These are phyloP conservation scores for Hoplostethus atlanticus DNA, from an alignment of 2,797 vertebrate genomes.

Conservation along the genomic window DNA sequence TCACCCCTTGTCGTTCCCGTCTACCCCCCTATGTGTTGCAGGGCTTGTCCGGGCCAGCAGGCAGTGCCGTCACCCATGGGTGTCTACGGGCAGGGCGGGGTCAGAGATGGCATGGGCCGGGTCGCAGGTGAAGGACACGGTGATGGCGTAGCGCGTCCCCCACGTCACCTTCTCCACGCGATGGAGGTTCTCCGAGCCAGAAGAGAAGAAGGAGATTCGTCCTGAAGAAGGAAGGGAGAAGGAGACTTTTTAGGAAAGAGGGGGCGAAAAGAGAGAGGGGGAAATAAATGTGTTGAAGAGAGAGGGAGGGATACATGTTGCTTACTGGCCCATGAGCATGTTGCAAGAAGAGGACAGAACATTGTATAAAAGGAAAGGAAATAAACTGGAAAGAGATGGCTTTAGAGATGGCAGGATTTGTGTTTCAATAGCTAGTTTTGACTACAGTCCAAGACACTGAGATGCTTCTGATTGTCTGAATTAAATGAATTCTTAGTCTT, in stretches of 20 bases:
- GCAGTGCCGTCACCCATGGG: constrained; percentile 12
- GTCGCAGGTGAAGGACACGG: constrained; percentile 96
- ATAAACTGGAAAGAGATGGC: neutral
- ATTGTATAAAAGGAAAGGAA: too few species aligned
- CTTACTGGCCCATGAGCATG: too few species aligned
- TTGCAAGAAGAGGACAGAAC: too few species aligned
- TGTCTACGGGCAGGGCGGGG: constrained; percentile 80
- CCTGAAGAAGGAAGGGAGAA: constrained; percentile 76
- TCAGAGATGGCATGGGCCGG: constrained; percentile 89
- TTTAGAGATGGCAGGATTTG: neutral
- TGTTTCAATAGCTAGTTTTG: neutral
- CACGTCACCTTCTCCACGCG: constrained; percentile 93
- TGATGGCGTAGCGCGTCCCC: constrained; percentile 95
- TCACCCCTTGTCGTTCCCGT: neutral
- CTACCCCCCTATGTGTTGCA: constrained; percentile 36
- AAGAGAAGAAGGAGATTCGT: constrained; percentile 95
- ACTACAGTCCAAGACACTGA: neutral
- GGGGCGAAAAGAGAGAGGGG: neutral
- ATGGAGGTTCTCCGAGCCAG: constrained; percentile 96
- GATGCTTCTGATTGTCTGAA: neutral
- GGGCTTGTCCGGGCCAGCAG: constrained; percentile 56
- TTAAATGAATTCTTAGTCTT: neutral
- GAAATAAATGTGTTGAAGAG: neutral
- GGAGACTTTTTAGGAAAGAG: neutral
- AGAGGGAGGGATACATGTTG: neutral